Base-by-base conservation (phyloP, 2,888 invertebrate species). In the Acheta domesticus region DNA sequence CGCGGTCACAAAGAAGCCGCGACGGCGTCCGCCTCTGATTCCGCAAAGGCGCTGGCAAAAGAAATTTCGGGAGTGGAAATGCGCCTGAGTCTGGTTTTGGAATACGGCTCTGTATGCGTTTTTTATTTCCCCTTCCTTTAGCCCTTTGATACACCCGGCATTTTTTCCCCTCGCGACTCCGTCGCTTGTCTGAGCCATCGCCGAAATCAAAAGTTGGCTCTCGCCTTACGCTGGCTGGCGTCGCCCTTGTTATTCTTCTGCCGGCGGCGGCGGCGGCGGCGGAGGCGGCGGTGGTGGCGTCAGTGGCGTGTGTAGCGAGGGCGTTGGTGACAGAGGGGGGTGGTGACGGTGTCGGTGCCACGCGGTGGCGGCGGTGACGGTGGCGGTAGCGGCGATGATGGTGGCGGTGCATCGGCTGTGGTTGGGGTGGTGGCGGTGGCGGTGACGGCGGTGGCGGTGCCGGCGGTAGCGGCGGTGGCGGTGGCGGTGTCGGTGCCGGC, bases 201-300 rank as follows among this genome's bases (percentile, higher is more conserved):
- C n/a, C n/a, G 62, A 62, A 62, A 62, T 62, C 62, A 62, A 62
- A 62, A 62, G 62, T 62, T 62, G 62, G 62, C 62, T 62, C 62
- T 14, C 62, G 62, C 62, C 62, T 62, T 62, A 14, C n/a, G 62
- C n/a, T 62, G 62, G 14, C 62, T 62, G 14, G n/a, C 62, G 62
- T 19, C 62, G 62, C 5, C 62, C n/a, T 62, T 62, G 62, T 62
- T 62, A 62, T 62, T 62, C 62, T 62, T 62, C n/a, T 62, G 14
- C n/a, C 16, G 62, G 14, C 12, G n/a, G 14, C 36, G 14, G 62
- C 4, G 62, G n/a, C 14, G 12, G 62, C n/a, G 62, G 62, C 8
- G 12, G 11, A 1, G n/a, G 62, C n/a, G 16, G 62, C 4, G 62
- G 62, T 4, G 62, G 62, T 3, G 62, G n/a, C 16, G 62, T 2